phyloP scores from a whole-genome alignment of 2,888 invertebrate genomes.

The Abrostola tripartita region DNA sequence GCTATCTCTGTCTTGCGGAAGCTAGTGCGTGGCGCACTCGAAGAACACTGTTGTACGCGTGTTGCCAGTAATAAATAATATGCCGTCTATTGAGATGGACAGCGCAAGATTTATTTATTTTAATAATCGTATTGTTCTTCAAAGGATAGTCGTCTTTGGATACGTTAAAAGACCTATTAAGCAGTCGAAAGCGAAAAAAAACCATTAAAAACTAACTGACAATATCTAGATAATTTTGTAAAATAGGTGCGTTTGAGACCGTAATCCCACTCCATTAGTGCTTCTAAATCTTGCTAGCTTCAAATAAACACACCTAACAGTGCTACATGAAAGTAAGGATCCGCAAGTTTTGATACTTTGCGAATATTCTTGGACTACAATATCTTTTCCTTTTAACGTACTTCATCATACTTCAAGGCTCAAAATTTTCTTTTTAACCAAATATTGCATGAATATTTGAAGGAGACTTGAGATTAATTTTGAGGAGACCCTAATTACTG shows the following conservation, averaged over 20 bases:
- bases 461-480: constrained; percentile 1
- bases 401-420: constrained; percentile 3
- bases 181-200: too few species aligned
- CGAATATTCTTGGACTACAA: not conserved
- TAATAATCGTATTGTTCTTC: too few species aligned
- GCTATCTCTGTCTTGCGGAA: constrained; percentile 61
- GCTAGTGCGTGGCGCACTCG: constrained; percentile 41
- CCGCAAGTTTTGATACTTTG: too few species aligned
- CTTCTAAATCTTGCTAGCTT: too few species aligned
- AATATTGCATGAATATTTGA: constrained; percentile 3
- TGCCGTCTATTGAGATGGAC: constrained; percentile 10
- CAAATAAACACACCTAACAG: too few species aligned
- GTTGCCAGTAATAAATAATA: constrained; percentile 28
- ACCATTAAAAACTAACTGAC: too few species aligned
- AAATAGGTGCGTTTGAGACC: too few species aligned
- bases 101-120: not conserved
- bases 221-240: too few species aligned
- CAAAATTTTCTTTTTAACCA: constrained; percentile 1
- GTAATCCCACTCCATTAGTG: too few species aligned
- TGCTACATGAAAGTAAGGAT: too few species aligned
- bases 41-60: constrained; percentile 28
- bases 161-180: too few species aligned
- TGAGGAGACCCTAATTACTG: not conserved
- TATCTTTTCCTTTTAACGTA: not conserved
- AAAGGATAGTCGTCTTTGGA: too few species aligned